These are phyloP conservation scores for Diorhabda elongata DNA, from an alignment of 1,140 invertebrate genomes.

Conservation along the genomic window DNA sequence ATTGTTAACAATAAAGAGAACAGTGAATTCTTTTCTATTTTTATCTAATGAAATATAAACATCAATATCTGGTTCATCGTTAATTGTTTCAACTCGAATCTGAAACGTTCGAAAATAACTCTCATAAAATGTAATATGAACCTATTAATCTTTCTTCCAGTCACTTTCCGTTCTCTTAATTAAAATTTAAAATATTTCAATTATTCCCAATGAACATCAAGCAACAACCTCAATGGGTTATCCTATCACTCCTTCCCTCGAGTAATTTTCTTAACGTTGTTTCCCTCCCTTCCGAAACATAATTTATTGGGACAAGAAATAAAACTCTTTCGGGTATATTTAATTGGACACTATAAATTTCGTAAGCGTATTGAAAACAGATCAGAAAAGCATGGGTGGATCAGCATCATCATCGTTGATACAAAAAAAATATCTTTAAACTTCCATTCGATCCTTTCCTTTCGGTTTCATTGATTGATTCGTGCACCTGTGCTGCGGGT, in stretches of 20 bases:
- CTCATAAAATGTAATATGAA: slow-evolving; percentile 1
- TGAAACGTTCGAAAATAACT: neutral
- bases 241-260: neutral
- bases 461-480: neutral
- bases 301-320: slow-evolving; percentile 2
- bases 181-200: slow-evolving; percentile 3
- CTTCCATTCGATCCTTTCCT: neutral
- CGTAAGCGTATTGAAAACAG: slow-evolving; percentile 6
- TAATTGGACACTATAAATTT: slow-evolving; percentile 19
- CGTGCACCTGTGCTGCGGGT: neutral
- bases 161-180: neutral
- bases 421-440: neutral
- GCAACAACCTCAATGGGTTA: neutral
- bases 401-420: neutral
- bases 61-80: neutral
- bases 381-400: slow-evolving; percentile 5
- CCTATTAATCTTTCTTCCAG: neutral
- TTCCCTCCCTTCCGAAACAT: neutral
- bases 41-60: neutral
- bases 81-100: neutral
- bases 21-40: neutral
- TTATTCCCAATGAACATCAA: slow-evolving; percentile 2
- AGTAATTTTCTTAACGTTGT: neutral
- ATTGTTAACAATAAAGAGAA: too few species aligned
- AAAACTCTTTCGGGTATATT: slow-evolving; percentile 3